Percentiles rank a stretch among this genome's conserved stretches.
Conservation (phyloP, 2,113 vertebrate genomes). For the Microcebus griseorufus region DNA sequence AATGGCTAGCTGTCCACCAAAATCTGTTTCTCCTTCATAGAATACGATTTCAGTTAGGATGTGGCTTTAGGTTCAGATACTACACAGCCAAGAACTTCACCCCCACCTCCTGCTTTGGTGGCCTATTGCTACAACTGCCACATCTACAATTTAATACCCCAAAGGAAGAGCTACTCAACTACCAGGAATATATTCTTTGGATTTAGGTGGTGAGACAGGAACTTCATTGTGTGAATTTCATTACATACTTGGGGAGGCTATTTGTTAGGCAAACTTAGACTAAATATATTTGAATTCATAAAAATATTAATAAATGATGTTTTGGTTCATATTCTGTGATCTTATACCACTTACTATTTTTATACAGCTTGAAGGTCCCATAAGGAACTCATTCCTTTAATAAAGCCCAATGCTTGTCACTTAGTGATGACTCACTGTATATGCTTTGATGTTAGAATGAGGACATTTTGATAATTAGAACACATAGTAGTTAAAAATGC, state of each 20-base stretch:
- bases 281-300: not conserved
- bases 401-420: not conserved
- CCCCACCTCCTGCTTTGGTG: rapidly evolving
- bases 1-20: not conserved
- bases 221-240: not conserved
- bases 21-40: not conserved
- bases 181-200: not conserved
- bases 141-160: not conserved
- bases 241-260: not conserved
- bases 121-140: not conserved
- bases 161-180: not conserved
- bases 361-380: not conserved
- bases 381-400: not conserved
- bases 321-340: not conserved
- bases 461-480: not conserved
- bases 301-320: not conserved
- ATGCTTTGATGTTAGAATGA: not conserved
- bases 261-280: not conserved
- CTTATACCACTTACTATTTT: not conserved
- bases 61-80: not conserved
- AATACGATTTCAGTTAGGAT: not conserved
- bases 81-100: not conserved
- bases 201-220: not conserved
- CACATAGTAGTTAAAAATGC: not conserved
- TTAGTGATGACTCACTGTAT: not conserved